Conservation (phyloP, 2,797 vertebrate genomes). For the Microctenopoma steveboyesi region DNA sequence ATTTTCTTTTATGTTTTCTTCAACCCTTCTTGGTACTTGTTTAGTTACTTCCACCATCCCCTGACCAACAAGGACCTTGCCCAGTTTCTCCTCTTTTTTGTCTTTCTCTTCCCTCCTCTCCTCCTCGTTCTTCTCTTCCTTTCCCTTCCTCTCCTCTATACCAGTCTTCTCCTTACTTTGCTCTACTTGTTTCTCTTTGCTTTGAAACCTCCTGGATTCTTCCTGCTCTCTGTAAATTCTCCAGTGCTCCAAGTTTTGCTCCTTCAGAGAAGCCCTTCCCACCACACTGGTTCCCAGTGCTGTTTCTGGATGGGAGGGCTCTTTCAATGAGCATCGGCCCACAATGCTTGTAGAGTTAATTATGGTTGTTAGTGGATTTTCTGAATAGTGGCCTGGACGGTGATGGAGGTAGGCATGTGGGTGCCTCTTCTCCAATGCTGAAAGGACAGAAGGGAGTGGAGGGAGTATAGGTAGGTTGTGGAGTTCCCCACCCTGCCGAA, state of each 20-base stretch:
- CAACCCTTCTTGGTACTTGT: slow-evolving; percentile 28
- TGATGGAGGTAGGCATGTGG: slow-evolving; percentile 65
- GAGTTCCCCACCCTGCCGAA: slow-evolving; percentile 83
- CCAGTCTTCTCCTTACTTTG: slow-evolving; percentile 46
- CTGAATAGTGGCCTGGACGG: slow-evolving; percentile 72
- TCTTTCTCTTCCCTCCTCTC: slow-evolving; percentile 23
- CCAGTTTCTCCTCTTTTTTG: slow-evolving; percentile 31
- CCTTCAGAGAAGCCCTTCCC: slow-evolving; percentile 74
- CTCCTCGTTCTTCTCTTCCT: slow-evolving; percentile 42
- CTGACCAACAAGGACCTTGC: slow-evolving; percentile 13
- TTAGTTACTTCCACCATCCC: slow-evolving; percentile 38
- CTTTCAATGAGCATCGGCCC: slow-evolving; percentile 80
- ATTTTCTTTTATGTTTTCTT: slow-evolving; percentile 40
- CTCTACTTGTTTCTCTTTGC: slow-evolving; percentile 59
- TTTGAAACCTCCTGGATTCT: slow-evolving; percentile 63
- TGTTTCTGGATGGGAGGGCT: slow-evolving; percentile 67
- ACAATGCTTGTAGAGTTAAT: slow-evolving; percentile 63
- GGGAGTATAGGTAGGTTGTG: slow-evolving; percentile 87
- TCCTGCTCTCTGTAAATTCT: slow-evolving; percentile 77
- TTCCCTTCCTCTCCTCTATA: slow-evolving; percentile 21
- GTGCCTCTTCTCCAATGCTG: slow-evolving; percentile 79
- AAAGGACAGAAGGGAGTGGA: slow-evolving; percentile 82
- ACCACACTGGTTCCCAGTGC: slow-evolving; percentile 51
- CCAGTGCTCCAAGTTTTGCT: slow-evolving; percentile 82
- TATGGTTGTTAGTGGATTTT: slow-evolving; percentile 68